phyloP scores from a whole-genome alignment of 2,888 invertebrate genomes.

The Prosapia bicincta region DNA sequence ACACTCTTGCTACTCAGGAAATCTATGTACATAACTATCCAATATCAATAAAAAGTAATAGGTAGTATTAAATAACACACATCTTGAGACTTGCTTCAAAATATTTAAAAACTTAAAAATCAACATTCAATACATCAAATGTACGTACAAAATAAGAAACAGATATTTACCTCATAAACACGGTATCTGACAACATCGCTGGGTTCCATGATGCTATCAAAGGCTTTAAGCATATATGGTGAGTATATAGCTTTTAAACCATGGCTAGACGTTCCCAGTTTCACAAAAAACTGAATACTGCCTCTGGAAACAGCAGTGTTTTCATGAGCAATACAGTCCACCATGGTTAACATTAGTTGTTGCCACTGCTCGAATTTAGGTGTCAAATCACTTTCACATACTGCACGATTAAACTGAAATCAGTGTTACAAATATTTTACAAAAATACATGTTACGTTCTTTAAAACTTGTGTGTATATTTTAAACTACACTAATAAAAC shows the following conservation, averaged over 20 bases:
- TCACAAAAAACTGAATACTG: conserved; percentile 55
- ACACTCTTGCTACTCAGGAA: too few species aligned
- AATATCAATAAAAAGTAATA: too few species aligned
- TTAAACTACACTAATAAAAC: too few species aligned
- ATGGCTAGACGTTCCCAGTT: conserved; percentile 48
- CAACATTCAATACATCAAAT: not conserved
- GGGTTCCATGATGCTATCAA: conserved; percentile 55
- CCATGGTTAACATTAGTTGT: conserved; percentile 54
- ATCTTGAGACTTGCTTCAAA: too few species aligned
- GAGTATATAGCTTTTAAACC: conserved; percentile 53
- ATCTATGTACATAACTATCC: too few species aligned
- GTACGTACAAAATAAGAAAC: conserved; percentile 6
- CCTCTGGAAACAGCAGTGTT: conserved; percentile 58
- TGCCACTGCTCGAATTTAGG: conserved; percentile 50
- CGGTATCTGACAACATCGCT: conserved; percentile 62
- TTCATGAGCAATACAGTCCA: conserved; percentile 57
- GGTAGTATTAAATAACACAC: too few species aligned
- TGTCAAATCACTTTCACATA: conserved; percentile 38
- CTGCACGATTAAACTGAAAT: conserved; percentile 47
- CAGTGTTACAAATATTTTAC: too few species aligned
- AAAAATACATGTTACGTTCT: too few species aligned
- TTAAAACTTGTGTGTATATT: too few species aligned
- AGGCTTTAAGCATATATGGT: conserved; percentile 53
- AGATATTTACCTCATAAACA: conserved; percentile 66
- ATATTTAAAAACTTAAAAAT: not conserved